Evolutionary conservation across 2,113 vertebrate genomes (phyloP).

Genomic region (Centropus unirufus): DNA sequence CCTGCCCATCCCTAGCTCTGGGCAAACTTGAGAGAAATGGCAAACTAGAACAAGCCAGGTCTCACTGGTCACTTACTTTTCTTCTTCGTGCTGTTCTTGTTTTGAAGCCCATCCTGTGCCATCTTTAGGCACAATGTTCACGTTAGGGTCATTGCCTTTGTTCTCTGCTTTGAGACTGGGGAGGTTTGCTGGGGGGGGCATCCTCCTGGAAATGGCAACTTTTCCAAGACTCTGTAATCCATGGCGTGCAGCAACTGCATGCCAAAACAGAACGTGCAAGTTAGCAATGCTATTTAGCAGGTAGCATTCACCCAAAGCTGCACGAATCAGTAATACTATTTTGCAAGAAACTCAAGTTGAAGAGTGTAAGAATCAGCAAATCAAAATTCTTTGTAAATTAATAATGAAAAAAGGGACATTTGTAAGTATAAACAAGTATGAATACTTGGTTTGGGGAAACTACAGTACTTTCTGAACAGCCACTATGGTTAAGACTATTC

Average conservation of each 20-base stretch:
- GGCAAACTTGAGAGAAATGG: not conserved
- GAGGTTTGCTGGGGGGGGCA: conserved; percentile 97
- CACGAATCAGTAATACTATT: fast-evolving
- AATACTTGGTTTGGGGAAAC: not conserved
- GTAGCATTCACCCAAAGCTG: not conserved
- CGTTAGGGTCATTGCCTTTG: conserved; percentile 99
- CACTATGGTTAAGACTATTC: not conserved
- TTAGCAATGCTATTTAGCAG: not conserved
- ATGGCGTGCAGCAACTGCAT: conserved; percentile 94
- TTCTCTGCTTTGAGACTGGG: conserved; percentile 98
- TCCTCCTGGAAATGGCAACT: conserved; percentile 95
- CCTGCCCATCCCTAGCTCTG: not conserved
- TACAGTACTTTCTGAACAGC: not conserved
- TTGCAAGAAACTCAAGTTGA: not conserved
- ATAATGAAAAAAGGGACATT: no score
- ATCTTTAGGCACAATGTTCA: conserved; percentile 98
- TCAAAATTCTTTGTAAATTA: not conserved
- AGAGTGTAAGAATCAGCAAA: not conserved
- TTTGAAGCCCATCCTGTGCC: conserved; percentile 97
- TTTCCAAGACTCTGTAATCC: conserved; percentile 99
- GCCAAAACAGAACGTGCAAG: not conserved
- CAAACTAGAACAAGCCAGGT: not conserved
- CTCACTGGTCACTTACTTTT: conserved; percentile 80
- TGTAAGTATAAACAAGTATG: no score
- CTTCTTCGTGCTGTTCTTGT: conserved; percentile 89